Evolutionary conservation across 1,140 invertebrate species (phyloP).

Genomic region (Globodera ellingtonae): DNA sequence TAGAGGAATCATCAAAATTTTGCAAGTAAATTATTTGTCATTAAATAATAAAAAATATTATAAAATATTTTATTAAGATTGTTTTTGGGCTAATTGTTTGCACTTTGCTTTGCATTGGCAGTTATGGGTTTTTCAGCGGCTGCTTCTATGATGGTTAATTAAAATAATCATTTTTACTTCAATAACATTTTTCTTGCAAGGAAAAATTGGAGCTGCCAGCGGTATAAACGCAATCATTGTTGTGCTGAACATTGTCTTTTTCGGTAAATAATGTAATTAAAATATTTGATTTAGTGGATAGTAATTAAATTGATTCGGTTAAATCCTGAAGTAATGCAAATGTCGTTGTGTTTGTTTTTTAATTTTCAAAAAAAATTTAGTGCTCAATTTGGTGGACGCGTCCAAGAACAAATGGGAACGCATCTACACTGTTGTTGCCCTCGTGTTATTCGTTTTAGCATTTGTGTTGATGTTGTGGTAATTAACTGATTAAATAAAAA

Average conservation of each 20-base stretch:
- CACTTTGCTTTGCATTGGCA: constrained; percentile 51
- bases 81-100: constrained; percentile 56
- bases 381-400: constrained; percentile 61
- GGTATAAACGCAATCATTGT: constrained; percentile 57
- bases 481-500: no score
- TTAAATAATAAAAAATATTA: not conserved
- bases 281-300: no score
- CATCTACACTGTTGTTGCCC: constrained; percentile 56
- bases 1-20: constrained; percentile 52
- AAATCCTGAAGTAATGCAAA: no score
- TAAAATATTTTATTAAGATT: constrained; percentile 23
- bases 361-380: not conserved
- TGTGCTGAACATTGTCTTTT: constrained; percentile 60
- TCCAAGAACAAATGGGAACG: constrained; percentile 53
- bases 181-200: constrained; percentile 16
- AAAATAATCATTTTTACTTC: not conserved
- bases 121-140: constrained; percentile 44
- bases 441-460: constrained; percentile 61
- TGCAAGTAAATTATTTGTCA: constrained; percentile 24
- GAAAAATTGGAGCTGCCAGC: constrained; percentile 51
- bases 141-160: constrained; percentile 50
- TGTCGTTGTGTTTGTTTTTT: no score
- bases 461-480: constrained; percentile 35
- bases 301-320: no score
- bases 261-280: constrained; percentile 3